phyloP scores from a whole-genome alignment of 2,797 vertebrate species.

The Diplodus puntazzo region DNA sequence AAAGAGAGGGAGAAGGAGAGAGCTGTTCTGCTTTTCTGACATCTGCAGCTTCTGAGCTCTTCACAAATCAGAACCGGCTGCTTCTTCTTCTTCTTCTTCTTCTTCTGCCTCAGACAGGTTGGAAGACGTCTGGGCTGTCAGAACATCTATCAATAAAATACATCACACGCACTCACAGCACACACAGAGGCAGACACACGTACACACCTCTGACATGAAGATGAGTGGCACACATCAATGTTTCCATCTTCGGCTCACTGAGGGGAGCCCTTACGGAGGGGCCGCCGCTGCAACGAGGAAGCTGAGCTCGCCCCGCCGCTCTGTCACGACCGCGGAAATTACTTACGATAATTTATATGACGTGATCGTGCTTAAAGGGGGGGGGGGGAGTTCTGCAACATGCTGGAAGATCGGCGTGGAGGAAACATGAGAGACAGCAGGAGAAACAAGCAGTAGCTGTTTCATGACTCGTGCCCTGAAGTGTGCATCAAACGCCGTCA shows the following conservation, averaged over 20 bases:
- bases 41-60: constrained; percentile 60
- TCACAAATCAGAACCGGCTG: constrained; percentile 65
- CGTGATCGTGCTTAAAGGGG: constrained; percentile 26
- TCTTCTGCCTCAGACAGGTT: constrained; percentile 53
- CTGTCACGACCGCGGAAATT: constrained; percentile 58
- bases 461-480: constrained; percentile 37
- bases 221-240: constrained; percentile 67
- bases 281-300: constrained; percentile 48
- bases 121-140: constrained; percentile 56
- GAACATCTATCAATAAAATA: constrained; percentile 71
- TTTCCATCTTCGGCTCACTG: constrained; percentile 63
- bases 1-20: constrained; percentile 6
- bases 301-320: constrained; percentile 60
- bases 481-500: constrained; percentile 26
- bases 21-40: constrained; percentile 54
- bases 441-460: constrained; percentile 33
- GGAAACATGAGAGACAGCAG: constrained; percentile 38
- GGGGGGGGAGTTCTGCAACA: constrained; percentile 16
- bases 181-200: constrained; percentile 2
- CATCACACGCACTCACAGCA: not conserved
- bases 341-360: constrained; percentile 66
- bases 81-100: constrained; percentile 35
- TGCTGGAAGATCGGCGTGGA: constrained; percentile 24
- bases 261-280: constrained; percentile 37
- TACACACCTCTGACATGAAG: constrained; percentile 63